Percentiles rank a stretch among this genome's conserved stretches.
These are phyloP conservation scores for Microchrysa polita DNA, from an alignment of 2,888 invertebrate genomes.

Conservation along the genomic window DNA sequence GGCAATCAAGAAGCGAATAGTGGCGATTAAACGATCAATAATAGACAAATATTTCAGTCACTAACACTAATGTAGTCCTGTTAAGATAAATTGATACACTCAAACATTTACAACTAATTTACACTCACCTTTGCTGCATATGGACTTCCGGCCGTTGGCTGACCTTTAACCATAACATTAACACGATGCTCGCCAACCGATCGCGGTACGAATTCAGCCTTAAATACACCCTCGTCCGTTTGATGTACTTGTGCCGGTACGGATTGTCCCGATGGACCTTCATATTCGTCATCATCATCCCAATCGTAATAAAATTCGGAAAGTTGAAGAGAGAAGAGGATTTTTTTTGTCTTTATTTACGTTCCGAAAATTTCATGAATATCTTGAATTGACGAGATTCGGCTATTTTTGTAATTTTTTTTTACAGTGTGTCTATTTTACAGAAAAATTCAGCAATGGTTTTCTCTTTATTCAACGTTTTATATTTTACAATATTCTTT, in stretches of 20 bases:
- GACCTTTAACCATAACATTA: slow-evolving; percentile 82
- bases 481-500: slow-evolving; percentile 29
- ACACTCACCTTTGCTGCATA: slow-evolving; percentile 83
- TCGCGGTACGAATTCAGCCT: slow-evolving; percentile 90
- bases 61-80: no score
- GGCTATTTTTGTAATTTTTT: no score
- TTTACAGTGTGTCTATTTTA: no score
- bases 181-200: slow-evolving; percentile 93
- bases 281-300: slow-evolving; percentile 41
- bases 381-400: no score
- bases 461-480: slow-evolving; percentile 40
- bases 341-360: no score
- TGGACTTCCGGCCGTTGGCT: slow-evolving; percentile 89
- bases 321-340: slow-evolving; percentile 19
- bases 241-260: slow-evolving; percentile 90
- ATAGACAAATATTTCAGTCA: no score
- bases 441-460: not conserved
- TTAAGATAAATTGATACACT: no score
- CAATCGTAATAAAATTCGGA: slow-evolving; percentile 36
- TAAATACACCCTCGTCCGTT: slow-evolving; percentile 82
- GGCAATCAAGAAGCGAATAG: no score
- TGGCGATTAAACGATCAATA: no score
- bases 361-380: no score
- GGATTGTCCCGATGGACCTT: slow-evolving; percentile 93
- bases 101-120: no score